phyloP scores from a whole-genome alignment of 2,113 vertebrate genomes.

The Mobula hypostoma region DNA sequence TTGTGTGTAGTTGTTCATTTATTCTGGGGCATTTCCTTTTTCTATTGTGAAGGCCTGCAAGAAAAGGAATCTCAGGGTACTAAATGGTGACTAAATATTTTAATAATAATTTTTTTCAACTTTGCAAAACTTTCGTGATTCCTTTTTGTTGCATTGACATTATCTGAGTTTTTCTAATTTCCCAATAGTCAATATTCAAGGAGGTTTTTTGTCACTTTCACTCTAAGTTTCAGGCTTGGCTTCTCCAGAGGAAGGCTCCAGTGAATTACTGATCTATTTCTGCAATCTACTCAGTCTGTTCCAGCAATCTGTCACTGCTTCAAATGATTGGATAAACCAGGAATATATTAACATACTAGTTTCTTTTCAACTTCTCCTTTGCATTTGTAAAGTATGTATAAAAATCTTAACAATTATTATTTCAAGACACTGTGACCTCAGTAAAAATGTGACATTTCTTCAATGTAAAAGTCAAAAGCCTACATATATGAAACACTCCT shows the following conservation, averaged over 20 bases:
- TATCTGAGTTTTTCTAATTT: neutral
- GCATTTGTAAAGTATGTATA: neutral
- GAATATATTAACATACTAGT: neutral
- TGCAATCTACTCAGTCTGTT: neutral
- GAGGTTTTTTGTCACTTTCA: neutral
- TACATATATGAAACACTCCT: neutral
- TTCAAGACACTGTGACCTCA: neutral
- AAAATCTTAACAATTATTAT: neutral
- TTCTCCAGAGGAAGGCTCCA: neutral
- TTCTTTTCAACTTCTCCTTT: slow-evolving; percentile 5
- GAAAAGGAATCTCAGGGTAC: no score
- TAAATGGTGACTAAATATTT: no score
- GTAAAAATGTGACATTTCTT: neutral
- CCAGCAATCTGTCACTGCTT: neutral
- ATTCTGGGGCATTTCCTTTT: no score
- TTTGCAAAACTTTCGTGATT: neutral
- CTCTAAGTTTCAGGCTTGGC: neutral
- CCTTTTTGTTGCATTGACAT: neutral
- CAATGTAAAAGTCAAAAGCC: neutral
- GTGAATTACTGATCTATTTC: neutral
- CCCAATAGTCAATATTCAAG: neutral
- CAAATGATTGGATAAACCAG: slow-evolving; percentile 1
- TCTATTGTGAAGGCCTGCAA: no score
- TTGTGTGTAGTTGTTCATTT: no score
- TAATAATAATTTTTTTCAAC: no score